Evolutionary conservation across 2,113 vertebrate species (phyloP).

Genomic region (Motacilla tschutschensis): DNA sequence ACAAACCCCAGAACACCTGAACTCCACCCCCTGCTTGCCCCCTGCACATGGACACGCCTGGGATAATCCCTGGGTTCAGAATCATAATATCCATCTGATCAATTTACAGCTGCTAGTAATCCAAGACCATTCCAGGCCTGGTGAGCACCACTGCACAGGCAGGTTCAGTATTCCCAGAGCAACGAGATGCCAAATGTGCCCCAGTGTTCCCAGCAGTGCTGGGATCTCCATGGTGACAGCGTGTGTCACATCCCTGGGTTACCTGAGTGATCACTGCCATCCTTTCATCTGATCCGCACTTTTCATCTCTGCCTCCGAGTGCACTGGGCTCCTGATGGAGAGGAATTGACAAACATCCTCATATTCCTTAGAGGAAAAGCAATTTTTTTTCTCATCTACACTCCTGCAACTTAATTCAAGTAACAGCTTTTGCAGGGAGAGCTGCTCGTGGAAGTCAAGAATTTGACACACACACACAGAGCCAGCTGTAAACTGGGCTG

Average conservation of each 20-base stretch:
- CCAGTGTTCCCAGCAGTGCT: not conserved
- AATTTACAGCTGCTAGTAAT: rapidly evolving
- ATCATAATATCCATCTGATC: rapidly evolving
- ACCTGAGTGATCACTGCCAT: slow-evolving; percentile 2
- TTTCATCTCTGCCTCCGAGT: not conserved
- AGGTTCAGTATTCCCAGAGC: not conserved
- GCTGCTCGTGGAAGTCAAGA: not conserved
- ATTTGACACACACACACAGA: not conserved
- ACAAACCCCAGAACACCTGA: not conserved
- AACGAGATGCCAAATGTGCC: not conserved
- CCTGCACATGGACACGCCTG: not conserved
- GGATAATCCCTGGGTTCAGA: not conserved
- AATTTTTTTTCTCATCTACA: not conserved
- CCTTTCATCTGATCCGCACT: slow-evolving; percentile 15
- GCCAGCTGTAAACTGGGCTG: not conserved
- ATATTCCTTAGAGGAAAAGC: not conserved
- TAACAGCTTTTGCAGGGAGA: not conserved
- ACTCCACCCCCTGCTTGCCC: not conserved
- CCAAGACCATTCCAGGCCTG: not conserved
- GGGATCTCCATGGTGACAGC: slow-evolving; percentile 36
- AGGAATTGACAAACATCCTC: not conserved
- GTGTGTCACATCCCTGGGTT: not conserved
- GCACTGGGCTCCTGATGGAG: not conserved
- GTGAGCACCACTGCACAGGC: not conserved
- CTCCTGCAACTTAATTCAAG: not conserved